Evolutionary conservation across 2,113 vertebrate genomes (phyloP), one percentile per base, ranked within the genome.

Genomic region (Camelus bactrianus): DNA sequence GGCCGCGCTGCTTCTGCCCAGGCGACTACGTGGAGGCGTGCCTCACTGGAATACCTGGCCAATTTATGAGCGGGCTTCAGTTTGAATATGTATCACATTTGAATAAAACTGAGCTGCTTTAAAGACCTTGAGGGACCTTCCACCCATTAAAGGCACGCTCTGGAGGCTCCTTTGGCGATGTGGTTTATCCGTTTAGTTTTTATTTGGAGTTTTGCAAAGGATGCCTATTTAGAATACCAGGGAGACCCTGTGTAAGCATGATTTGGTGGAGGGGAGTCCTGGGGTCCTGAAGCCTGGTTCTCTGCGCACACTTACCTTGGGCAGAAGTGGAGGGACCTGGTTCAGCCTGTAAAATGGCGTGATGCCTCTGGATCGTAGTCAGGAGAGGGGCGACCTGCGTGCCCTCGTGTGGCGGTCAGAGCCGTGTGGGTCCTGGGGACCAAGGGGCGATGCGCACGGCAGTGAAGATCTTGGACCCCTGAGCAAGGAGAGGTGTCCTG

Each of bases 151-250:
- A 48, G 56, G 14, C 11, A 0, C 8, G 11, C 38, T 15, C 17
- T 5, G 15, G 52, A 46, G 48, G 38, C 46, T 67, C 22, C 12
- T 30, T 72, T 26, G 42, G 52, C 11, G 7, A 2, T 2, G 0
- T 30, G 56, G 69, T 2, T 28, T 30, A 1, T 38, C 52, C 73
- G 2, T 32, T 70, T 19, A 11, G 16, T 64, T 76, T 83, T 46
- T 30, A 15, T 13, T 69, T 38, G 32, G 38, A 3, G 20, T 50
- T 75, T 67, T 56, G 65, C 30, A 30, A 0, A 70, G 80, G 13
- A 3, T 0, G 0, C n/a, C 8, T 24, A 4, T 26, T 79, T 1
- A 4, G 54, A 19, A 35, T 46, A 5, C 38, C 4, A 1, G 3
- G 48, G 28, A 48, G 70, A 46, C 17, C 48, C 6, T 11, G 13